Evolutionary conservation across 2,797 vertebrate species (phyloP), one percentile per base, ranked within the genome.

Genomic region (Squalus acanthias): DNA sequence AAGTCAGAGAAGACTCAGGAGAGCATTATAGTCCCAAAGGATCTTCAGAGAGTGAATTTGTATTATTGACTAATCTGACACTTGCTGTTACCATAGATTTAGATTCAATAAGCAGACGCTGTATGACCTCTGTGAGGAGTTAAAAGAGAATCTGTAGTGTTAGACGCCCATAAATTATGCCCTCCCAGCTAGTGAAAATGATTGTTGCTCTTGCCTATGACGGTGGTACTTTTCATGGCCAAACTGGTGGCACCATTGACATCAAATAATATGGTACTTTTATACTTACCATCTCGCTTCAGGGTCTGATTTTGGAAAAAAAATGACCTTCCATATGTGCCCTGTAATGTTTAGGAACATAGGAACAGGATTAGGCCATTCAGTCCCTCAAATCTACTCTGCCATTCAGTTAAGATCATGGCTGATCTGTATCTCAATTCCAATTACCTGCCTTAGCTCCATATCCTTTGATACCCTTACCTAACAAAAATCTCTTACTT

Each of bases 11-110:
- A 53, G 94, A 57, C 67, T 72, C 94, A 70, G 26, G 63, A 67
- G 91, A 93, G 63, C 63, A 29, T 69, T 53, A 74, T 69, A 95
- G 39, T 22, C 69, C 94, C 69, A 72, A 53, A 95, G 94, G 67
- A 95, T 95, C 46, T 70, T 50, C 94, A 72, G 50, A 57, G 70
- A 29, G 94, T 72, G 69, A 95, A 95, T 72, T 57, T 95, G 69
- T 74, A 95, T 53, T 70, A 95, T 95, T 95, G 94, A 95, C 70
- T 95, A 95, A 95, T 57, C 94, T 95, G 94, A 95, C 70, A 74
- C 39, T 94, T 74, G 50, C 94, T 95, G 57, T 70, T 95, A 95
- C 46, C 39, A 74, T 53, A 74, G 65, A 46, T 94, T 94, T 94
- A 94, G 63, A 94, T 94, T 94, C 33, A 94, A 91, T 70, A 91